These are phyloP conservation scores for Meandrina meandrites DNA, from an alignment of 92 coral and sea anemone genomes.

Conservation along the genomic window DNA sequence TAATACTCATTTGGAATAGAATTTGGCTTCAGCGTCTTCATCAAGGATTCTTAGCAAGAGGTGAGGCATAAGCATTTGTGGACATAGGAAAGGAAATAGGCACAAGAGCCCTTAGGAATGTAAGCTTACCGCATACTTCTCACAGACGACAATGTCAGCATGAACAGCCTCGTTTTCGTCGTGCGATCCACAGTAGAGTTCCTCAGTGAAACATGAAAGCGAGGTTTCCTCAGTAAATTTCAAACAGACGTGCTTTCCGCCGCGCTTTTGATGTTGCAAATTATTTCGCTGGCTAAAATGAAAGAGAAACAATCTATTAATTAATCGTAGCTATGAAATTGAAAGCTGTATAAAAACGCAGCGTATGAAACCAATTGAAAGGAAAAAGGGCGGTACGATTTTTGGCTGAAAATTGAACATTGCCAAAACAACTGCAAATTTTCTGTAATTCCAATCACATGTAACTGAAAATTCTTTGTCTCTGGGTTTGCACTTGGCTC, in stretches of 20 bases:
- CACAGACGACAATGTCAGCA: constrained; percentile 54
- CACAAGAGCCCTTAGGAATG: background rate
- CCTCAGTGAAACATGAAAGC: constrained; percentile 39
- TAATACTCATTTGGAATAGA: background rate
- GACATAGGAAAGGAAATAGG: no score
- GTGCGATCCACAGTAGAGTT: constrained; percentile 49
- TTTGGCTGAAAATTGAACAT: no score
- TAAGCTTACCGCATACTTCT: constrained; percentile 84
- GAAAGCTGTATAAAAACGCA: background rate
- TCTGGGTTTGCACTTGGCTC: no score
- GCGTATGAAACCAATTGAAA: no score
- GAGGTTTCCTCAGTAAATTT: constrained; percentile 24
- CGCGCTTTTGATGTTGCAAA: constrained; percentile 24
- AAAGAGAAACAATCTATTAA: background rate
- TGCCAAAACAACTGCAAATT: no score
- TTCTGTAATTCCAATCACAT: no score
- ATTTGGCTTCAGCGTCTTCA: background rate
- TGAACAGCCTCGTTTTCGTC: constrained; percentile 15
- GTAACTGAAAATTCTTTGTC: no score
- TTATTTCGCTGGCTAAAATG: constrained; percentile 59
- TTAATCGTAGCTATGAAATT: background rate
- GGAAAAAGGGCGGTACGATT: no score
- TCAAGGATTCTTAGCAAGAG: background rate
- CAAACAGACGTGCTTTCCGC: constrained; percentile 30
- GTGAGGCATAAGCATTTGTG: background rate